Conservation (phyloP, 2,888 invertebrate genomes). For the Periphyllus acericola region DNA sequence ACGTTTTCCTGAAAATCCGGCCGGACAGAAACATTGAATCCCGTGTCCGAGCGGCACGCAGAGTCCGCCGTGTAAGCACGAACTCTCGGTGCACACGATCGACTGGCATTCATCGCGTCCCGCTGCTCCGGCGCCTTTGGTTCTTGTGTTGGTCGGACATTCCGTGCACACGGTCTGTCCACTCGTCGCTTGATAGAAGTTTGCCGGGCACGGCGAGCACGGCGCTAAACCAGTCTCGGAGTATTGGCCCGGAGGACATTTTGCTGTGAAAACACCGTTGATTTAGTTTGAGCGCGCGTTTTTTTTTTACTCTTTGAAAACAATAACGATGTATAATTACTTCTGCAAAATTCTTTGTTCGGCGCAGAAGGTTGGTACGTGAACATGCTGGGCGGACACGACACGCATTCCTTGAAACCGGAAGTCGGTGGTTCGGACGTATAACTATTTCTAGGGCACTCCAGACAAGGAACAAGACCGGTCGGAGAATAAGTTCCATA, state of each 20-base stretch:
- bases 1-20: constrained; percentile 90
- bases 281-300: not conserved
- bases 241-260: constrained; percentile 89
- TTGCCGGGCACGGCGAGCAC: constrained; percentile 89
- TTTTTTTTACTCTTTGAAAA: not conserved
- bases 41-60: constrained; percentile 86
- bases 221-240: constrained; percentile 93
- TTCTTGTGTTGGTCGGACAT: constrained; percentile 91
- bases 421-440: constrained; percentile 87
- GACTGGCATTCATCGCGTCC: constrained; percentile 87
- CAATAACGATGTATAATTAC: constrained; percentile 63
- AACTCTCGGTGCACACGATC: constrained; percentile 86
- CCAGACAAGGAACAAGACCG: constrained; percentile 90
- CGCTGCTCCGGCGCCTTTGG: constrained; percentile 81
- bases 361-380: constrained; percentile 93
- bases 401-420: constrained; percentile 92
- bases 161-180: constrained; percentile 89
- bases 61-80: constrained; percentile 90
- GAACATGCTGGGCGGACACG: constrained; percentile 88
- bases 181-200: constrained; percentile 88
- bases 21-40: constrained; percentile 91
- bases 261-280: constrained; percentile 69
- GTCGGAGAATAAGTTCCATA: constrained; percentile 96
- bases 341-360: constrained; percentile 81
- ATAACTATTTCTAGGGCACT: constrained; percentile 92